Evolutionary conservation across 2,797 vertebrate species (phyloP).

Genomic region (Phrynocephalus vlangalii): DNA sequence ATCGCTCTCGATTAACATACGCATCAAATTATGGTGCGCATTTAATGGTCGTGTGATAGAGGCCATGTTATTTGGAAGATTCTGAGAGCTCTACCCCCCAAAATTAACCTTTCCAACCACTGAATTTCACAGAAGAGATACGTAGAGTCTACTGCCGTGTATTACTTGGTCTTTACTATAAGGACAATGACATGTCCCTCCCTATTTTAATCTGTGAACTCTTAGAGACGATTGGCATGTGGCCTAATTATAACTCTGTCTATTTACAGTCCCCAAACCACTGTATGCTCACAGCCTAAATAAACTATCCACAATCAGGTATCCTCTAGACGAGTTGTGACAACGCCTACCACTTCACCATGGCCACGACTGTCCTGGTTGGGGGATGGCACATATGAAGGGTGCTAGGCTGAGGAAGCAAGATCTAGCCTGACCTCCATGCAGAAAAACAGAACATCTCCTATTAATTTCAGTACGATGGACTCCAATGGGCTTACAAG

Average conservation of each 20-base stretch:
- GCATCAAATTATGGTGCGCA: no score
- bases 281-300: neutral
- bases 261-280: neutral
- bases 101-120: no score
- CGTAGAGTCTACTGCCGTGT: no score
- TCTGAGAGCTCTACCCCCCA: no score
- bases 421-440: conserved; percentile 14
- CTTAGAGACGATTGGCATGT: neutral
- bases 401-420: neutral
- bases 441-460: neutral
- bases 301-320: neutral
- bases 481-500: neutral
- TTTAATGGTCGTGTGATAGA: no score
- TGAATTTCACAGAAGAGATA: no score
- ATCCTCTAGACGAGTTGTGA: neutral
- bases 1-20: no score
- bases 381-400: no score
- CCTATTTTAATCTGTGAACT: neutral
- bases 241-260: conserved; percentile 1
- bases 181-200: neutral
- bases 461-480: neutral
- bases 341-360: neutral
- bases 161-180: neutral
- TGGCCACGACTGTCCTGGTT: no score
- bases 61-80: no score